These are phyloP conservation scores for Eufriesea mexicana DNA, from an alignment of 1,140 invertebrate species.

Conservation along the genomic window DNA sequence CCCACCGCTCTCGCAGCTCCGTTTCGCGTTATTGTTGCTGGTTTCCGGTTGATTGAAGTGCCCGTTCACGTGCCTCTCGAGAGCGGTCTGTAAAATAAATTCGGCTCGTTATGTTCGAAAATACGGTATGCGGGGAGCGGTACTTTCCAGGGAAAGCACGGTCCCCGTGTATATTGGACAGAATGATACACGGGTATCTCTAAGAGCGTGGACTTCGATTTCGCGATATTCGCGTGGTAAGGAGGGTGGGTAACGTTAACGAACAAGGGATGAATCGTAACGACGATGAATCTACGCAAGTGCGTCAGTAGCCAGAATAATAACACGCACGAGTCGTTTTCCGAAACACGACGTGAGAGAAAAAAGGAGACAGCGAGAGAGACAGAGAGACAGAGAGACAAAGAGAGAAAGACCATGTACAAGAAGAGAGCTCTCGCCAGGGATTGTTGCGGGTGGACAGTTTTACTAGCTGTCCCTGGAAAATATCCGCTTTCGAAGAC, in stretches of 20 bases:
- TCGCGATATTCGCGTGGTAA: not conserved
- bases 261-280: too few relatives aligned
- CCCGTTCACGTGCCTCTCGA: slow-evolving; percentile 96
- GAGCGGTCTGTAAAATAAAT: slow-evolving; percentile 85
- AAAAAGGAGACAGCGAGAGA: too few relatives aligned
- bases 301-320: not conserved
- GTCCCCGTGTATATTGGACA: slow-evolving; percentile 21
- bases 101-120: slow-evolving; percentile 43
- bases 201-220: not conserved
- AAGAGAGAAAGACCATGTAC: too few relatives aligned
- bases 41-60: slow-evolving; percentile 90
- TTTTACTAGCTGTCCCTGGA: slow-evolving; percentile 58
- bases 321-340: not conserved
- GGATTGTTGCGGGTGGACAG: not conserved
- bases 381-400: too few relatives aligned
- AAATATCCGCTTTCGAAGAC: slow-evolving; percentile 40
- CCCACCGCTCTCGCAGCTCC: slow-evolving; percentile 86
- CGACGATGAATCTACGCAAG: not conserved
- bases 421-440: not conserved
- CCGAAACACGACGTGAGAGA: not conserved
- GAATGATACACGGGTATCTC: not conserved
- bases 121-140: not conserved
- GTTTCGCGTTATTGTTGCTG: slow-evolving; percentile 85
- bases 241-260: too few relatives aligned
- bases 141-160: slow-evolving; percentile 58